A percentile compares a stretch with the other conserved stretches of the same genome.
These are phyloP conservation scores for Eidolon helvum DNA, from an alignment of 2,113 vertebrate species.

Conservation along the genomic window DNA sequence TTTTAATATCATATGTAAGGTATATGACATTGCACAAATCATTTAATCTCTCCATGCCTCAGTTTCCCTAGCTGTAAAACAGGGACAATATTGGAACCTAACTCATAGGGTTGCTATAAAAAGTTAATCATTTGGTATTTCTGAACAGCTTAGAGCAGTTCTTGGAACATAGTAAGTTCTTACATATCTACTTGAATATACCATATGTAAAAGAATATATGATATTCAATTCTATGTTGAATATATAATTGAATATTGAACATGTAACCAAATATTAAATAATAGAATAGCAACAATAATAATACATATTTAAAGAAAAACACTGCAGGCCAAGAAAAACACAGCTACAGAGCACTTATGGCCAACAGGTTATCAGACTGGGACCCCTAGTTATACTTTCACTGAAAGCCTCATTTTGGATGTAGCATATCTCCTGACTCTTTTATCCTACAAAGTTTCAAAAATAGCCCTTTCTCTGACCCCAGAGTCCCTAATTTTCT, in stretches of 20 bases:
- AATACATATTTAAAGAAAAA: constrained; percentile 11
- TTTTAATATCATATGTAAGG: background rate
- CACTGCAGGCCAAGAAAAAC: background rate
- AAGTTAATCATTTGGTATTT: background rate
- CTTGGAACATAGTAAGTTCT: background rate
- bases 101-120: background rate
- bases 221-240: constrained; percentile 12
- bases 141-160: background rate
- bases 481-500: background rate
- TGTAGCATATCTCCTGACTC: background rate
- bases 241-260: background rate
- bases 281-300: constrained; percentile 15
- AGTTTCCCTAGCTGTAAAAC: background rate
- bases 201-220: background rate
- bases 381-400: background rate
- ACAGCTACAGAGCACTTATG: background rate
- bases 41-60: background rate
- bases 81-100: background rate
- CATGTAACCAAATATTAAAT: background rate
- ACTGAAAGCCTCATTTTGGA: background rate
- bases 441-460: background rate
- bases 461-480: background rate
- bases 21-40: background rate
- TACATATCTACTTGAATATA: background rate
- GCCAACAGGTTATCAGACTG: background rate